Evolutionary conservation across 2,888 invertebrate species (phyloP), one percentile per base, ranked within the genome.

Genomic region (Caenorhabditis sp.): DNA sequence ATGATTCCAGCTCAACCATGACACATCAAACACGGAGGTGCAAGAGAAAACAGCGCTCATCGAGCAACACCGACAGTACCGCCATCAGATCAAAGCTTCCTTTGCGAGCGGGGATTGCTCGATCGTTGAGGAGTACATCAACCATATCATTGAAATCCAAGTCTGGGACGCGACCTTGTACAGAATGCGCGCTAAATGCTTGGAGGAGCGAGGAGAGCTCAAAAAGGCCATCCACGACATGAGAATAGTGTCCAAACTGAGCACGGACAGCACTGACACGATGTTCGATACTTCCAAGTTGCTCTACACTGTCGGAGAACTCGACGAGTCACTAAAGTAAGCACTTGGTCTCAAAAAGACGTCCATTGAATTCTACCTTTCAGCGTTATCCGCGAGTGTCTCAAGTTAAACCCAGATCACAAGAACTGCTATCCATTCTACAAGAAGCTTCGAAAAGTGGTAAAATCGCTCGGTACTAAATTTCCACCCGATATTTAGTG

Each of bases 381-480:
- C 89, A 93, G 93, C 90, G 95, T 97, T 90, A 93, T 99, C 80
- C 93, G 99, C 20, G 97, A 99, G 90, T 99, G 99, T 90, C 92
- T 99, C 17, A 96, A 95, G 89, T 91, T 97, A 43, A 98, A 99
- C 90, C 97, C 97, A 0, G 99, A 99, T 86, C 96, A 99, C 91
- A 95, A 95, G 90, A 92, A 93, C 86, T 99, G 98, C 90, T 96
- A 96, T 90, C 93, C 94, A 20, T 93, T 96, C 88, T 99, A 99
- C 91, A 99, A 98, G 90, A 95, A 94, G 89, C 92, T 98, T 32
- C 96, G 96, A 89, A 96, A 96, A 89, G 92, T 99, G 13, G 95
- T 94, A 17, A 89, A 89, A 68, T 82, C 88, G 78, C 68, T 85
- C 13, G 83, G 83, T 70, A 46, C 8, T 24, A 24, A 46, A 17